Percentiles rank a stretch among this genome's conserved stretches.
Evolutionary conservation across 2,888 invertebrate genomes (phyloP).

Genomic region (Sphecodes monilicornis): DNA sequence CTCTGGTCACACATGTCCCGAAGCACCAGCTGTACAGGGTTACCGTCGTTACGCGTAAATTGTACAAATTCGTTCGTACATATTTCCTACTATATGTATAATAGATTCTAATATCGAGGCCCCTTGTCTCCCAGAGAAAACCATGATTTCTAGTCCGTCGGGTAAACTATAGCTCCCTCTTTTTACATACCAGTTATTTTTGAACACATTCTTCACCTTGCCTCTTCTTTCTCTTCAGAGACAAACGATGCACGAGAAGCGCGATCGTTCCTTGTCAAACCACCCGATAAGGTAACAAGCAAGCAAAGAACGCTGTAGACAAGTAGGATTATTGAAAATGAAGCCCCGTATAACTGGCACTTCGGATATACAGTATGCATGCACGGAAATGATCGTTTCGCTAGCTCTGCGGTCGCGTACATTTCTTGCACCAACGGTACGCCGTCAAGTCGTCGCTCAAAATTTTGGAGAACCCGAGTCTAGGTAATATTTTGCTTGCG

Average conservation of each 20-base stretch:
- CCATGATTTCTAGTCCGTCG: slow-evolving; percentile 39
- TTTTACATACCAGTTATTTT: background rate
- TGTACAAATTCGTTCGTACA: slow-evolving; percentile 35
- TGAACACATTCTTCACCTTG: background rate
- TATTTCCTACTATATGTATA: background rate
- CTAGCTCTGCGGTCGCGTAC: slow-evolving; percentile 17
- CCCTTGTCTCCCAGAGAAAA: slow-evolving; percentile 47
- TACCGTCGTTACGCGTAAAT: slow-evolving; percentile 11
- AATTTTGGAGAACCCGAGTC: background rate
- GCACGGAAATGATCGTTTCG: slow-evolving; percentile 13
- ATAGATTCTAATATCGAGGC: slow-evolving; percentile 13
- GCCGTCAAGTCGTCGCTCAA: background rate
- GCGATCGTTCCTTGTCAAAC: background rate
- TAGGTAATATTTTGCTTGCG: background rate
- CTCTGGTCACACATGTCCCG: slow-evolving; percentile 50
- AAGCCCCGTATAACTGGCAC: slow-evolving; percentile 51
- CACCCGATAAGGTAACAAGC: background rate
- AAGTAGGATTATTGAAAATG: slow-evolving; percentile 9
- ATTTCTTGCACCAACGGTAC: background rate
- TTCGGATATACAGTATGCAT: slow-evolving; percentile 40
- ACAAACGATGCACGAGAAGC: background rate
- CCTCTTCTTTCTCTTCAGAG: background rate
- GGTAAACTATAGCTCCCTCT: background rate
- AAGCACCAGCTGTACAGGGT: slow-evolving; percentile 54
- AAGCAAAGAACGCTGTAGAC: background rate